Percentiles rank a stretch among this genome's conserved stretches.
These are phyloP conservation scores for Branchellion lobata DNA, from an alignment of 2,888 invertebrate species.

Conservation along the genomic window DNA sequence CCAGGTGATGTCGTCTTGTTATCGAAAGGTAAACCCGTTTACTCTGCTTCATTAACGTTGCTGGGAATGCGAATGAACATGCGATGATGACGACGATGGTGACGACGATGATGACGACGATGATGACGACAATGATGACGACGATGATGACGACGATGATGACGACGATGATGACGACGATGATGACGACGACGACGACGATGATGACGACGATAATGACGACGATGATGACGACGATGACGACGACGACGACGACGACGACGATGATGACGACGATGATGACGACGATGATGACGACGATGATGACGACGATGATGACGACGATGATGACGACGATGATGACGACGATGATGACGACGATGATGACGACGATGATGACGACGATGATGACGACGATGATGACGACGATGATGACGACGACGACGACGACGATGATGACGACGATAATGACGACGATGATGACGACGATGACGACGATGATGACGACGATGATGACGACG, in stretches of 20 bases:
- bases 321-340: slow-evolving; percentile 18
- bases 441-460: slow-evolving; percentile 30
- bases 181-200: slow-evolving; percentile 8
- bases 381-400: not conserved
- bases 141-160: slow-evolving; percentile 18
- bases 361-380: slow-evolving; percentile 31
- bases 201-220: slow-evolving; percentile 27
- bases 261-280: slow-evolving; percentile 28
- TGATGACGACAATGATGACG: slow-evolving; percentile 25
- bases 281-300: slow-evolving; percentile 16
- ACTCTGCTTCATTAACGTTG: too few species aligned
- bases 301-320: slow-evolving; percentile 34
- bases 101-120: too few species aligned
- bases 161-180: slow-evolving; percentile 32
- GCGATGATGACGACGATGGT: too few species aligned
- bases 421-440: slow-evolving; percentile 28
- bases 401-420: slow-evolving; percentile 39
- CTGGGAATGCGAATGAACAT: too few species aligned
- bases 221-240: slow-evolving; percentile 38
- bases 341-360: slow-evolving; percentile 25
- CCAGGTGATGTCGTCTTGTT: too few species aligned
- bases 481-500: slow-evolving; percentile 32
- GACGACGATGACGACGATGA: slow-evolving; percentile 23
- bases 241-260: not conserved
- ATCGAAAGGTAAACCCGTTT: too few species aligned